A percentile compares a stretch with the other conserved stretches of the same genome.
phyloP scores from a whole-genome alignment of 2,888 invertebrate genomes.

The Chironomus riparius region DNA sequence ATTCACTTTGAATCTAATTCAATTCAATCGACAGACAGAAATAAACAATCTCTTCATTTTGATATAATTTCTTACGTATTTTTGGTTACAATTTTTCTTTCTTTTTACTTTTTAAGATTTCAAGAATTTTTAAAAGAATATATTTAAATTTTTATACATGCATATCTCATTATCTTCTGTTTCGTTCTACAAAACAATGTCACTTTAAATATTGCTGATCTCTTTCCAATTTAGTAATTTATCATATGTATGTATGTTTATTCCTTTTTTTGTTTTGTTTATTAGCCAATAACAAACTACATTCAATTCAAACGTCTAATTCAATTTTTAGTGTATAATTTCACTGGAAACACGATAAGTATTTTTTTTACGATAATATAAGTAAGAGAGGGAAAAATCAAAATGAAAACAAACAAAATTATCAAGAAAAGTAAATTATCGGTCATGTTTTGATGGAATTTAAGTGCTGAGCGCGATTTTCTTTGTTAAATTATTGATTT shows the following conservation, averaged over 20 bases:
- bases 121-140: not conserved
- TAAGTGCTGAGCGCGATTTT: no score
- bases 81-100: constrained; percentile 3
- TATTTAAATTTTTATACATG: not conserved
- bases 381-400: no score
- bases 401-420: not conserved
- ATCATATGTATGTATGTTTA: not conserved
- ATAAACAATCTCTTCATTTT: not conserved
- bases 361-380: no score
- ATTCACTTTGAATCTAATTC: not conserved
- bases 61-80: constrained; percentile 14
- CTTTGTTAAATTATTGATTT: no score
- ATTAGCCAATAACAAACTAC: constrained; percentile 20
- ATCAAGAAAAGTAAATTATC: not conserved
- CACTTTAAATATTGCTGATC: not conserved
- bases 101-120: not conserved
- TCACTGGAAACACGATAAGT: no score
- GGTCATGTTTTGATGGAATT: no score
- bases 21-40: not conserved
- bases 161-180: not conserved
- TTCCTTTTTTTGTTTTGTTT: not conserved
- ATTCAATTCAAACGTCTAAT: constrained; percentile 13
- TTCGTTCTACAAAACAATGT: not conserved
- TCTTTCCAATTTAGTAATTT: not conserved
- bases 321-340: not conserved